Base-by-base conservation (phyloP, 1,140 invertebrate species). In the Tetraneura akinire region DNA sequence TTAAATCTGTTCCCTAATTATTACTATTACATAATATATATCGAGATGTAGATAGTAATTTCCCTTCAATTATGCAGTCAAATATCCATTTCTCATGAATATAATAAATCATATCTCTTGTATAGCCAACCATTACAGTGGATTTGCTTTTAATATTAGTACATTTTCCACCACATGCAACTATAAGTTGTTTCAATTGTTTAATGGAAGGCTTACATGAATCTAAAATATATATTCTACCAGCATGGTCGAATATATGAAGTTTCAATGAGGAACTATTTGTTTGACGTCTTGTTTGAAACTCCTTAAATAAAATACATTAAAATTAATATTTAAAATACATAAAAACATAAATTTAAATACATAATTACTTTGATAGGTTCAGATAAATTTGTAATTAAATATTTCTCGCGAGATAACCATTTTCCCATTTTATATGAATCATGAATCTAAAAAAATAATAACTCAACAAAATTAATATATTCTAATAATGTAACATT, bases 21-120 rank as follows among this genome's bases (percentile, higher is more conserved):
- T n/a, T n/a, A n/a, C n/a, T n/a, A n/a, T n/a, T n/a, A n/a, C n/a
- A n/a, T n/a, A n/a, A n/a, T n/a, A n/a, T n/a, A n/a, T n/a, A n/a
- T n/a, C n/a, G n/a, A n/a, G n/a, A n/a, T n/a, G n/a, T n/a, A n/a
- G n/a, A n/a, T n/a, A n/a, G n/a, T n/a, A n/a, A n/a, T n/a, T n/a
- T n/a, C n/a, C 74, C 74, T 60, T 78, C 37, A 9, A 37, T 78
- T 42, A 78, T 62, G 26, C 55, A 62, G 45, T 78, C 74, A 6
- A 78, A 62, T 26, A 78, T 62, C 74, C 74, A 78, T 47, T 78
- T 78, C 47, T 62, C 74, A 29, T 47, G 23, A 45, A 78, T 45
- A 47, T 78, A 62, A 45, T 45, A 16, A 13, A 18, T 45, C 9
- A 57, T 62, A 47, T 11, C 21, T 1, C 3, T 8, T n/a, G 51